These are phyloP conservation scores for Cyclopterus lumpus DNA, from an alignment of 2,797 vertebrate genomes.

Conservation along the genomic window DNA sequence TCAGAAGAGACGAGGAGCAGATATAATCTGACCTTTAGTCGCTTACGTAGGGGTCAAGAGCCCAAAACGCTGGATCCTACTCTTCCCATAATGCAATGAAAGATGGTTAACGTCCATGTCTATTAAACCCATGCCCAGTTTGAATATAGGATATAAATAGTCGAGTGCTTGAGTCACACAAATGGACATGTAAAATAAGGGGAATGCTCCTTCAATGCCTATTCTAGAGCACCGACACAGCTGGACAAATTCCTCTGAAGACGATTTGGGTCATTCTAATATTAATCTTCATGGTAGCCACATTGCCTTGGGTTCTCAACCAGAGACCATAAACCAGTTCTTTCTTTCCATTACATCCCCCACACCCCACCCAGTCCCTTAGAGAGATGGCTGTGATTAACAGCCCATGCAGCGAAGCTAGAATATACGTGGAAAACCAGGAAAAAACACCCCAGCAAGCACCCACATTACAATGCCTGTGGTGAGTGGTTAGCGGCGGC, in stretches of 20 bases:
- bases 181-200: slow-evolving; percentile 17
- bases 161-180: background rate
- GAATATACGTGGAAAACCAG: slow-evolving; percentile 30
- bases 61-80: background rate
- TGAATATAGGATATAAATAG: background rate
- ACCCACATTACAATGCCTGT: slow-evolving; percentile 37
- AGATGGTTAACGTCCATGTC: background rate
- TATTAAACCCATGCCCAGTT: background rate
- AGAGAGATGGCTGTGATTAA: slow-evolving; percentile 49
- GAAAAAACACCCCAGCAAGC: slow-evolving; percentile 41
- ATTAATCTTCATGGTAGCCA: slow-evolving; percentile 43
- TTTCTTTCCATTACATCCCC: slow-evolving; percentile 27
- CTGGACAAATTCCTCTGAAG: background rate
- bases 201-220: slow-evolving; percentile 16
- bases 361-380: background rate
- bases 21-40: background rate
- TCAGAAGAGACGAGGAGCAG: too few relatives aligned
- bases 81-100: background rate
- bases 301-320: slow-evolving; percentile 37
- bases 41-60: background rate
- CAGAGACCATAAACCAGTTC: slow-evolving; percentile 38
- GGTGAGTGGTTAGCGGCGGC: slow-evolving; percentile 45
- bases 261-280: slow-evolving; percentile 16
- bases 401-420: slow-evolving; percentile 36
- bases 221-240: background rate